Conservation (phyloP, 2,113 vertebrate genomes). For the Scatophagus argus region DNA sequence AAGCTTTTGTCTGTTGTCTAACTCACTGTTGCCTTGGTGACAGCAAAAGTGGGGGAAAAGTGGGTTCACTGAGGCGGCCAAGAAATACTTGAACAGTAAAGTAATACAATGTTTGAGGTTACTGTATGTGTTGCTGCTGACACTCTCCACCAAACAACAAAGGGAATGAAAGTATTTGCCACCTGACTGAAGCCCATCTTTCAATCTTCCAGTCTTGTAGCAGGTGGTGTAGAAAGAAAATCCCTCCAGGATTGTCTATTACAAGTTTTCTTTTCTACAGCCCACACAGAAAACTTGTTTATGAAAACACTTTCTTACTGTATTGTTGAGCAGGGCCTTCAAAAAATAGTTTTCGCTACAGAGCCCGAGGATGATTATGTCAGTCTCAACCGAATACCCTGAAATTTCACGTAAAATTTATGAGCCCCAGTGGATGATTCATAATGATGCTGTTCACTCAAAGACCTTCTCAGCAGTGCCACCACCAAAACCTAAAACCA, state of each 20-base stretch:
- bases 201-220: slow-evolving; percentile 18
- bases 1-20: slow-evolving; percentile 41
- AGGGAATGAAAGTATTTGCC: slow-evolving; percentile 35
- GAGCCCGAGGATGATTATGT: not conserved
- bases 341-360: not conserved
- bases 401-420: too few species aligned
- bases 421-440: not conserved
- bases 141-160: slow-evolving; percentile 13
- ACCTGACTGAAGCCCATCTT: slow-evolving; percentile 27
- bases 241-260: not conserved
- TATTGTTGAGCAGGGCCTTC: not conserved
- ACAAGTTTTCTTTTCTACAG: not conserved
- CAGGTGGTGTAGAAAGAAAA: slow-evolving; percentile 13
- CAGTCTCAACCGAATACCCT: not conserved
- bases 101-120: slow-evolving; percentile 19
- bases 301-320: slow-evolving; percentile 6
- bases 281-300: slow-evolving; percentile 13
- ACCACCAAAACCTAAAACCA: too few species aligned
- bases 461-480: not conserved
- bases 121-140: slow-evolving; percentile 27
- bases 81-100: slow-evolving; percentile 54
- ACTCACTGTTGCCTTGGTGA: slow-evolving; percentile 71
- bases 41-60: slow-evolving; percentile 41
- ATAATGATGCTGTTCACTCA: not conserved
- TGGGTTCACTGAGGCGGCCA: slow-evolving; percentile 60